Conservation (phyloP, 2,888 invertebrate genomes). For the Cheiracanthium punctorium region DNA sequence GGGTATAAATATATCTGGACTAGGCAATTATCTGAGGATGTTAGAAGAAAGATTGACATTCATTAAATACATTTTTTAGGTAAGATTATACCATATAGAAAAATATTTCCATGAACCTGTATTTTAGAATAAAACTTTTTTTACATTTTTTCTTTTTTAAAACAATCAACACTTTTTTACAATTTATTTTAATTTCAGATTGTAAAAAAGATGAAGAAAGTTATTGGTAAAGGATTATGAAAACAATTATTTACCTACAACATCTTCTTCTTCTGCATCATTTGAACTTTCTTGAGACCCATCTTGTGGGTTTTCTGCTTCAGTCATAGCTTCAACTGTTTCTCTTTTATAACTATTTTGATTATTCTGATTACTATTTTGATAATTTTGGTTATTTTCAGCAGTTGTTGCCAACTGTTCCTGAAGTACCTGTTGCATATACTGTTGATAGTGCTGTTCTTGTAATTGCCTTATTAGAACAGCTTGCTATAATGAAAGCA, state of each 20-base stretch:
- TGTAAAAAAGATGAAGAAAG: no score
- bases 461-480: slow-evolving; percentile 94
- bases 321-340: not conserved
- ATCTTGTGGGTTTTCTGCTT: slow-evolving; percentile 7
- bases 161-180: no score
- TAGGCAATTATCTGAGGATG: no score
- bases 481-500: slow-evolving; percentile 85
- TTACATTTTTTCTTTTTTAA: no score
- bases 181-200: no score
- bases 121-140: no score
- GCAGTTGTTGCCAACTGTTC: slow-evolving; percentile 49
- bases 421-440: slow-evolving; percentile 91
- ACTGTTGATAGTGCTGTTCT: slow-evolving; percentile 99
- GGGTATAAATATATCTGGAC: no score
- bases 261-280: slow-evolving; percentile 49
- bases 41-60: no score
- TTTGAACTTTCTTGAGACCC: slow-evolving; percentile 42
- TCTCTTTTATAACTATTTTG: not conserved
- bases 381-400: not conserved
- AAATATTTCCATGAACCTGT: no score
- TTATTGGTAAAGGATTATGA: no score
- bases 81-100: no score
- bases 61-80: no score
- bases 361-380: not conserved
- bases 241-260: slow-evolving; percentile 15